phyloP scores from a whole-genome alignment of 2,888 invertebrate genomes.

The Elmis aenea region DNA sequence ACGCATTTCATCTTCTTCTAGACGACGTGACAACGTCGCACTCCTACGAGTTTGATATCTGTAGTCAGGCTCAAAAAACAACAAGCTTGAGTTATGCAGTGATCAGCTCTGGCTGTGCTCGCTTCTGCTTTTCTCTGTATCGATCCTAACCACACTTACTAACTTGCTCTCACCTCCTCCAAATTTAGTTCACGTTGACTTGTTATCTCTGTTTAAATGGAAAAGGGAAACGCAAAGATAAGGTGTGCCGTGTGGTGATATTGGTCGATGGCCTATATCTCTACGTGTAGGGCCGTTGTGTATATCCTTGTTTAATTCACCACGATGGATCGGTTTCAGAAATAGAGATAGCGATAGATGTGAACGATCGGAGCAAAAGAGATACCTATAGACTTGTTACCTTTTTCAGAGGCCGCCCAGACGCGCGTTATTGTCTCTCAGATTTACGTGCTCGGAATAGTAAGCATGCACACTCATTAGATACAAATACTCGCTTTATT shows the following conservation, averaged over 20 bases:
- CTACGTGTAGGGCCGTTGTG: slow-evolving; percentile 17
- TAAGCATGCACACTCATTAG: slow-evolving; percentile 30
- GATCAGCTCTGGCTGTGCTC: slow-evolving; percentile 35
- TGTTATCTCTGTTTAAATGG: slow-evolving; percentile 23
- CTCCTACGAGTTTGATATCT: slow-evolving; percentile 34
- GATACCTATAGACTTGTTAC: slow-evolving; percentile 31
- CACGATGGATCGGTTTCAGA: slow-evolving; percentile 23
- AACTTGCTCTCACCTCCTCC: slow-evolving; percentile 24
- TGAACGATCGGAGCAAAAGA: slow-evolving; percentile 27
- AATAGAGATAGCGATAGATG: slow-evolving; percentile 27
- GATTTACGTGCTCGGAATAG: slow-evolving; percentile 38
- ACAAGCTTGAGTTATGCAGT: slow-evolving; percentile 39
- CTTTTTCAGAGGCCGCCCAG: slow-evolving; percentile 35
- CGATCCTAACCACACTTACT: slow-evolving; percentile 32
- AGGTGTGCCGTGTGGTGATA: slow-evolving; percentile 12
- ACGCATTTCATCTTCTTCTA: slow-evolving; percentile 14
- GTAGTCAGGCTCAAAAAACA: slow-evolving; percentile 35
- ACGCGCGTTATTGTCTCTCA: slow-evolving; percentile 38
- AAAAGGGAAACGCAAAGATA: slow-evolving; percentile 17
- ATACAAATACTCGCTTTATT: slow-evolving; percentile 21
- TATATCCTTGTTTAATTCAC: slow-evolving; percentile 33
- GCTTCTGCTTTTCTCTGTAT: slow-evolving; percentile 37
- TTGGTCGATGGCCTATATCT: slow-evolving; percentile 19
- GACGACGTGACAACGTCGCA: slow-evolving; percentile 30
- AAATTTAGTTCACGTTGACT: slow-evolving; percentile 16